Base-by-base conservation (phyloP, 2,797 vertebrate genomes). In the Rhinatrema bivittatum region DNA sequence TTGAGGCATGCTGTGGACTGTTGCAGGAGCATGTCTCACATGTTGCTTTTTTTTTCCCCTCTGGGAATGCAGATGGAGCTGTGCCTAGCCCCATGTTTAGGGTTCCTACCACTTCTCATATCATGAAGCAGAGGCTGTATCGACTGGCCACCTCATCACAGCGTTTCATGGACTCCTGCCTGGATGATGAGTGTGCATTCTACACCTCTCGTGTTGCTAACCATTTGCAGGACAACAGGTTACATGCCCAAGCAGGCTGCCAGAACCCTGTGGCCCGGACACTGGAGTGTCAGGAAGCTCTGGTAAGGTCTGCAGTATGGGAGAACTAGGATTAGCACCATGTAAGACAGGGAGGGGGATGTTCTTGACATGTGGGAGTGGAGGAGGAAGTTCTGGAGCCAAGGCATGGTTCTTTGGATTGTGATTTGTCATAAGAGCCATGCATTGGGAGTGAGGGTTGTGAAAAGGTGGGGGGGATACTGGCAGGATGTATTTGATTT, bases 141-240 rank as follows among this genome's bases (percentile, higher is more conserved):
- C 48, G 60, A 1, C 57, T 68, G 33, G 42, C 67, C 27, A 32
- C 33, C 0, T 57, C 76, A 13, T 56, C 60, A 32, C 53, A 53
- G 19, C 36, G 45, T 25, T 75, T 71, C 49, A 56, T 62, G 0
- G 75, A 80, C 39, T 44, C 53, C 16, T 44, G 61, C 18, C 56
- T 78, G 11, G 72, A 80, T 2, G 70, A 74, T 0, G 77, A 80
- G 20, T 76, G 73, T 31, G 71, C 74, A 45, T 76, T 76, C 48
- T 80, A 76, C 25, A 65, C 62, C 6, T 46, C 73, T 29, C 56
- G 52, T 16, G 23, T 24, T 10, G 9, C 11, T 3, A 7, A 22
- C 16, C 10, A n/a, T 17, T 31, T 32, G 10, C 44, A 25, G 16
- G 32, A 39, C n/a, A 32, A 12, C 12, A n/a, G n/a, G n/a, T 12